Conservation (phyloP, 2,888 invertebrate species). For the Pterostichus niger region DNA sequence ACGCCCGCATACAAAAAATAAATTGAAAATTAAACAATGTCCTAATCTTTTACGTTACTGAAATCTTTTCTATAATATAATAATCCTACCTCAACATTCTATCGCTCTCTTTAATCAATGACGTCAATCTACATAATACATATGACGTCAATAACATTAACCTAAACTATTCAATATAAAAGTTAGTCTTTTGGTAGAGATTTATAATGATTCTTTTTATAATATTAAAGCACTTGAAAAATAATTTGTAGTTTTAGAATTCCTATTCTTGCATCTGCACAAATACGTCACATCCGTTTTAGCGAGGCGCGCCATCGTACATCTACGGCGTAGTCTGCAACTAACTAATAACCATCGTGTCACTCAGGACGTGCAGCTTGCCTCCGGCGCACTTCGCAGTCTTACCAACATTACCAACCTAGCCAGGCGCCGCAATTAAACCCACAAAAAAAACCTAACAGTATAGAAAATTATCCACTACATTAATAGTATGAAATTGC, state of each 20-base stretch:
- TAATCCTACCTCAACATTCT: too few species aligned
- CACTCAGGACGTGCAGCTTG: constrained; percentile 47
- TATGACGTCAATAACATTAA: too few species aligned
- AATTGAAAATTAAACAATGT: too few species aligned
- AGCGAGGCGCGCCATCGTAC: constrained; percentile 5
- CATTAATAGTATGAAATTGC: constrained; percentile 64
- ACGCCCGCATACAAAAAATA: too few species aligned
- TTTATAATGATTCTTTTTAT: not conserved
- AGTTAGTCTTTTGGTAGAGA: not conserved
- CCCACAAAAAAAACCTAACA: constrained; percentile 59
- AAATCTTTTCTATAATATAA: too few species aligned
- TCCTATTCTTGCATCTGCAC: not conserved
- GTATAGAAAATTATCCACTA: constrained; percentile 64
- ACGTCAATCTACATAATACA: too few species aligned
- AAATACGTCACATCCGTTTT: constrained; percentile 32
- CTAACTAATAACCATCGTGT: constrained; percentile 61
- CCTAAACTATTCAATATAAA: too few species aligned
- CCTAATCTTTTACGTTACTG: too few species aligned
- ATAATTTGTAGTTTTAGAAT: not conserved
- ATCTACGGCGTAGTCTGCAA: constrained; percentile 20
- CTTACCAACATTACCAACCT: constrained; percentile 48
- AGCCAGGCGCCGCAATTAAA: constrained; percentile 65
- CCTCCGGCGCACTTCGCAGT: constrained; percentile 42
- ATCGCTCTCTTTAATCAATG: too few species aligned
- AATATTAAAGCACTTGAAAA: not conserved